Evolutionary conservation across 1,140 invertebrate genomes (phyloP), one percentile per base, ranked within the genome.

Genomic region (Sweltsa coloradensis): DNA sequence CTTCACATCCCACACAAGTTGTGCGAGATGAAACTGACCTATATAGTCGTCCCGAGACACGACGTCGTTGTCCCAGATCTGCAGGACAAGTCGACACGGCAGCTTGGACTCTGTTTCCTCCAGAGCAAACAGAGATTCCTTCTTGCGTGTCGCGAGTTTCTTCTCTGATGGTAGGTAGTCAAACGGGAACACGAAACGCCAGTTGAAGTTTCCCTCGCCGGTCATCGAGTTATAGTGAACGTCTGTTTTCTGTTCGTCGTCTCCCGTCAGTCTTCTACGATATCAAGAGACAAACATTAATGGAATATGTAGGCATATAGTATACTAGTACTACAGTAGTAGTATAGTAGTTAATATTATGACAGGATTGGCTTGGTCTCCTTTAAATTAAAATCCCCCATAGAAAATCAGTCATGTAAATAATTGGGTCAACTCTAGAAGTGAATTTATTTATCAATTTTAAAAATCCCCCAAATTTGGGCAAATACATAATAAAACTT

Each of bases 201-300:
- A 93, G 64, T 93, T 93, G 65, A 93, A 93, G 57, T 83, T 83
- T 0, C 84, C 86, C 55, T 89, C 85, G 1, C 88, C 87, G 1
- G 73, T 80, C 24, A 85, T 55, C 4, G 83, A 89, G 46, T 81
- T 75, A 58, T 75, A 82, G 67, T 92, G 88, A 41, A 91, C 72
- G 66, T 92, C 89, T 2, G 89, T 92, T 21, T 70, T 71, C 62
- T 92, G 88, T 36, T 71, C 63, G 52, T 85, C 74, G 34, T 81
- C 66, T 25, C 78, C 75, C 47, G 76, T 72, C 29, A 91, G 71
- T 85, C 88, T 92, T 2, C 85, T 87, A 51, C 27, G 56, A n/a
- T n/a, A n/a, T n/a, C n/a, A n/a, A n/a, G n/a, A n/a, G n/a, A n/a
- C n/a, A n/a, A n/a, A n/a, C n/a, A n/a, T n/a, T n/a, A n/a, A n/a